phyloP scores from a whole-genome alignment of 2,797 vertebrate species.

The Enteromius afrohamiltoni region DNA sequence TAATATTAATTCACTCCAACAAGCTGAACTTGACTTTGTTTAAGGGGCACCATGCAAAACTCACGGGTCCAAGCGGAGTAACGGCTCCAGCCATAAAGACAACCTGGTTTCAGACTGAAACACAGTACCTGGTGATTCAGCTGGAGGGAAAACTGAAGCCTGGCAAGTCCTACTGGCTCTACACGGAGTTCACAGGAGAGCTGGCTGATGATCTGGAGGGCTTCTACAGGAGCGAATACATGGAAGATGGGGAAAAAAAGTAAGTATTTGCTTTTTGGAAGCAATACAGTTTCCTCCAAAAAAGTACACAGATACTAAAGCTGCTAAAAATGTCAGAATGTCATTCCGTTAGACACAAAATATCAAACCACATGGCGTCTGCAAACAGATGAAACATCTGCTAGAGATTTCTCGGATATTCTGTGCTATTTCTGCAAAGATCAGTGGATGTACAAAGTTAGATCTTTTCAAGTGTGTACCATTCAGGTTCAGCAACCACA shows the following conservation, averaged over 20 bases:
- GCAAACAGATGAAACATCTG: neutral
- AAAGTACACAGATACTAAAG: neutral
- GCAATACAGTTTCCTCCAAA: neutral
- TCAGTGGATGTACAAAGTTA: neutral
- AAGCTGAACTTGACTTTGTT: slow-evolving; percentile 83
- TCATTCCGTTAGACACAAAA: neutral
- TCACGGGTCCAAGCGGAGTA: slow-evolving; percentile 37
- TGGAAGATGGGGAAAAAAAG: slow-evolving; percentile 68
- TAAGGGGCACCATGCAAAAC: neutral
- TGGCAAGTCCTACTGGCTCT: slow-evolving; percentile 73
- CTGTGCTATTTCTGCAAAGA: neutral
- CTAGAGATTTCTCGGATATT: neutral
- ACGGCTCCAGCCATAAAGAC: slow-evolving; percentile 63
- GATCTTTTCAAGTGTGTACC: neutral
- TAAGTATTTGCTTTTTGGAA: slow-evolving; percentile 65
- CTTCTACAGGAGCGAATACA: slow-evolving; percentile 93
- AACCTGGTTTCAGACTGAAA: slow-evolving; percentile 70
- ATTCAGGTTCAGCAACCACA: neutral
- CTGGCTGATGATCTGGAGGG: slow-evolving; percentile 90
- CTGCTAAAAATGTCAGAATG: neutral
- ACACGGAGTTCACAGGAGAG: slow-evolving; percentile 79
- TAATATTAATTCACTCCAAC: slow-evolving; percentile 90
- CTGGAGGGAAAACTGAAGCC: slow-evolving; percentile 67
- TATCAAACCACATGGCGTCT: neutral
- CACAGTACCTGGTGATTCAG: slow-evolving; percentile 87